phyloP scores from a whole-genome alignment of 2,888 invertebrate species.

The Venusia cambrica region DNA sequence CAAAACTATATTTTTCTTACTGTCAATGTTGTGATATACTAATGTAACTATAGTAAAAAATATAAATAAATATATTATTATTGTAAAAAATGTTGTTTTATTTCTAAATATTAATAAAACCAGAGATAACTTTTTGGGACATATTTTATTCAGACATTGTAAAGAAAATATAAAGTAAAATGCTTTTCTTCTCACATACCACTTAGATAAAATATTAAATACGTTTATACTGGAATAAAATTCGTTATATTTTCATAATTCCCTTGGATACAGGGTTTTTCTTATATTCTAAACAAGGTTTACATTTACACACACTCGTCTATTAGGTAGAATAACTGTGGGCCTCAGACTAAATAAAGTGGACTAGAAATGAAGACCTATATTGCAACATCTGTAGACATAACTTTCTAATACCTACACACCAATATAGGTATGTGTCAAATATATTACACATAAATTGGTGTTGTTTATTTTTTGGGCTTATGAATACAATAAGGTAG shows the following conservation, averaged over 20 bases:
- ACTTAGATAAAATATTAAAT: slow-evolving; percentile 65
- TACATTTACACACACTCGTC: slow-evolving; percentile 35
- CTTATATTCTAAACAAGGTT: slow-evolving; percentile 40
- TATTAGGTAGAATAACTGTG: slow-evolving; percentile 33
- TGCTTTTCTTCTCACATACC: slow-evolving; percentile 61
- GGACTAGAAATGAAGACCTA: slow-evolving; percentile 13
- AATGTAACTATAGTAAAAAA: slow-evolving; percentile 45
- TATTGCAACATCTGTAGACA: too few relatives aligned
- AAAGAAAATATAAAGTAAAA: slow-evolving; percentile 74
- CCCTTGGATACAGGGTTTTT: slow-evolving; percentile 45
- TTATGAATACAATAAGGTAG: too few relatives aligned
- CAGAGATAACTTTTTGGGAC: slow-evolving; percentile 45
- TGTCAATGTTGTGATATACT: slow-evolving; percentile 29
- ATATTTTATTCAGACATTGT: slow-evolving; percentile 76
- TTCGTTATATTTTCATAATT: slow-evolving; percentile 63
- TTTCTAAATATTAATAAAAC: slow-evolving; percentile 44
- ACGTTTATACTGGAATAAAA: slow-evolving; percentile 70
- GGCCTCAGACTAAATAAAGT: slow-evolving; percentile 27
- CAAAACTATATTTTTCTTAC: slow-evolving; percentile 19
- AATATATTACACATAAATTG: too few relatives aligned
- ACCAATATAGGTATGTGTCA: too few relatives aligned
- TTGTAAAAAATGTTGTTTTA: slow-evolving; percentile 46
- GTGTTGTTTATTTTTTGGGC: too few relatives aligned
- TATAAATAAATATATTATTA: slow-evolving; percentile 27
- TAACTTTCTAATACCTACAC: too few relatives aligned